Evolutionary conservation across 2,888 invertebrate species (phyloP).

Genomic region (Monopis laevigella): DNA sequence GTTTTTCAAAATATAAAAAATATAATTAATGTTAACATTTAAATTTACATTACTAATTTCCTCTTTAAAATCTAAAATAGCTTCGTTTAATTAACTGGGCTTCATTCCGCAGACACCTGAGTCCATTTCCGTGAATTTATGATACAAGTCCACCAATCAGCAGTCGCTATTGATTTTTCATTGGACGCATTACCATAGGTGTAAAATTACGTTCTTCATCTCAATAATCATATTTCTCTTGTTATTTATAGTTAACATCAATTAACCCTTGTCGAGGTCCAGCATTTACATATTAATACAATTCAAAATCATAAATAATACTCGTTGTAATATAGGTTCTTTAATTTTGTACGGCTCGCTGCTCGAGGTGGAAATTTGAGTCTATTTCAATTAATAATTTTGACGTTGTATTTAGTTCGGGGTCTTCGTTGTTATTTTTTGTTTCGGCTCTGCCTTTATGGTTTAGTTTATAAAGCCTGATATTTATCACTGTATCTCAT

Average conservation of each 20-base stretch:
- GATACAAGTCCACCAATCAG: constrained; percentile 13
- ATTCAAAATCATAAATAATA: constrained; percentile 40
- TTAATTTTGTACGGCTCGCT: constrained; percentile 25
- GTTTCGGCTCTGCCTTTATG: constrained; percentile 4
- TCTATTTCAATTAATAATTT: constrained; percentile 41
- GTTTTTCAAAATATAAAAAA: too few species aligned
- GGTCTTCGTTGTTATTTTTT: constrained; percentile 11
- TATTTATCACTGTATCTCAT: constrained; percentile 10
- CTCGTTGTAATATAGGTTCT: constrained; percentile 29
- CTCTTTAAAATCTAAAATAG: constrained; percentile 26
- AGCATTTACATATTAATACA: constrained; percentile 46
- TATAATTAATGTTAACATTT: constrained; percentile 4
- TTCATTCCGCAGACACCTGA: constrained; percentile 31
- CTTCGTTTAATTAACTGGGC: constrained; percentile 33
- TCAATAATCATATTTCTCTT: constrained; percentile 13
- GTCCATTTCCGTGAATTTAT: constrained; percentile 16
- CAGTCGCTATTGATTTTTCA: constrained; percentile 31
- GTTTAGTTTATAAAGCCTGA: constrained; percentile 8
- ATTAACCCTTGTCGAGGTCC: constrained; percentile 41
- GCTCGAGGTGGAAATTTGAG: constrained; percentile 31
- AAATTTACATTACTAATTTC: constrained; percentile 17
- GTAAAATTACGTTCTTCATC: constrained; percentile 36
- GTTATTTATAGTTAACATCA: constrained; percentile 51
- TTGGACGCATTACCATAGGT: constrained; percentile 32
- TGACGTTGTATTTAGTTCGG: constrained; percentile 26